phyloP scores from a whole-genome alignment of 1,140 invertebrate genomes.

The Apis cerana region DNA sequence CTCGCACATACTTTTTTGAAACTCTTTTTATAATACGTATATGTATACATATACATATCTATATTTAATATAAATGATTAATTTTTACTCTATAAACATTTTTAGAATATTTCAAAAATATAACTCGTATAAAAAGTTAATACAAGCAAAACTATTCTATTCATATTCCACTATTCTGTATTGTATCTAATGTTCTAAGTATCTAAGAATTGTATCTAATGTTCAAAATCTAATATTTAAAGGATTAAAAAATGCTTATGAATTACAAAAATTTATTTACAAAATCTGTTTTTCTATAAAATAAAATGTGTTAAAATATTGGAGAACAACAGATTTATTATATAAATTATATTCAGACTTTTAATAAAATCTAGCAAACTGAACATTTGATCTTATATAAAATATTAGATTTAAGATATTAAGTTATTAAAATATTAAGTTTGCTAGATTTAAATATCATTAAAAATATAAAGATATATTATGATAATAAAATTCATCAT shows the following conservation, averaged over 20 bases:
- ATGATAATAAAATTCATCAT: not conserved
- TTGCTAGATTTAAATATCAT: not conserved
- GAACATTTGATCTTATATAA: not conserved
- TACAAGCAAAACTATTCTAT: too few relatives aligned
- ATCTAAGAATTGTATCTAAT: too few relatives aligned
- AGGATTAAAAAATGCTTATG: not conserved
- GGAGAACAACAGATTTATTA: not conserved
- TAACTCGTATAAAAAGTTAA: too few relatives aligned
- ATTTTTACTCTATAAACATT: too few relatives aligned
- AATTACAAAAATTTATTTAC: not conserved
- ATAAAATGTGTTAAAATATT: not conserved
- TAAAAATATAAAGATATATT: not conserved
- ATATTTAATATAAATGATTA: too few relatives aligned
- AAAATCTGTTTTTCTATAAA: not conserved
- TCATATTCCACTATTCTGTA: too few relatives aligned
- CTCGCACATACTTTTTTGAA: too few relatives aligned
- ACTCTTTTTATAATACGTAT: too few relatives aligned
- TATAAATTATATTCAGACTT: constrained; percentile 23
- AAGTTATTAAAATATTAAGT: not conserved
- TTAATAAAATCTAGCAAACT: not conserved
- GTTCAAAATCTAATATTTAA: too few relatives aligned
- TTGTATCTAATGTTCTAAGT: too few relatives aligned
- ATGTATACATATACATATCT: too few relatives aligned
- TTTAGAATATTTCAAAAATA: too few relatives aligned
- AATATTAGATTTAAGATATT: not conserved